phyloP scores from a whole-genome alignment of 92 coral and sea anemone species.

The Paramuricea clavata region DNA sequence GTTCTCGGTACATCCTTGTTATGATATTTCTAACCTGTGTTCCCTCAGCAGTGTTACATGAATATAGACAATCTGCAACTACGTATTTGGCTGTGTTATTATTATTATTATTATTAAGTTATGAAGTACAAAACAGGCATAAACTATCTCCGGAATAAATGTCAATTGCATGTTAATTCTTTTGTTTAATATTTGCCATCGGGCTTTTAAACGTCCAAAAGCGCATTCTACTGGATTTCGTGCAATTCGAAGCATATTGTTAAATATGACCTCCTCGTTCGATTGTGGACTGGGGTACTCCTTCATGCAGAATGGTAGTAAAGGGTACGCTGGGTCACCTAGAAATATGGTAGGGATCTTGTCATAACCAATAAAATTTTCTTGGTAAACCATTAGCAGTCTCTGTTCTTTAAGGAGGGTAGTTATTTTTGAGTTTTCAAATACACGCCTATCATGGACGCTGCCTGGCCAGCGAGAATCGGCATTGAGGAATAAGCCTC shows the following conservation, averaged over 20 bases:
- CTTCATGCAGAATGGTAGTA: conserved; percentile 57
- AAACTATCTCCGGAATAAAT: conserved; percentile 3
- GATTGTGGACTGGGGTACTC: conserved; percentile 49
- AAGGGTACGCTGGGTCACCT: conserved; percentile 67
- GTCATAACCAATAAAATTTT: conserved; percentile 66
- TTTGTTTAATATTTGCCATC: conserved; percentile 61
- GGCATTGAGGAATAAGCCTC: conserved; percentile 61
- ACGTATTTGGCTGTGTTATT: not conserved
- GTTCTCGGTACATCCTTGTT: conserved; percentile 16
- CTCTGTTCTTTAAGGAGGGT: conserved; percentile 56
- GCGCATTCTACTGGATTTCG: conserved; percentile 60
- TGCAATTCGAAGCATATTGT: conserved; percentile 51
- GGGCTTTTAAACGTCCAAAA: conserved; percentile 55
- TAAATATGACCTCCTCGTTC: conserved; percentile 59
- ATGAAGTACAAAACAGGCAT: conserved; percentile 42
- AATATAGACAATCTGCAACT: conserved; percentile 3
- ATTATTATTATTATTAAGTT: conserved; percentile 34
- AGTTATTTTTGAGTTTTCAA: conserved; percentile 68
- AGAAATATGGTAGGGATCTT: conserved; percentile 49
- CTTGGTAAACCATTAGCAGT: conserved; percentile 62
- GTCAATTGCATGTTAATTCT: conserved; percentile 34
- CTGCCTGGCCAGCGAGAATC: conserved; percentile 73
- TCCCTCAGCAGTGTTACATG: conserved; percentile 6
- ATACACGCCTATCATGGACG: conserved; percentile 69
- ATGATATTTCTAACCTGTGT: conserved; percentile 18